These are phyloP conservation scores for Netelia virgata DNA, from an alignment of 2,888 invertebrate species.

Conservation along the genomic window DNA sequence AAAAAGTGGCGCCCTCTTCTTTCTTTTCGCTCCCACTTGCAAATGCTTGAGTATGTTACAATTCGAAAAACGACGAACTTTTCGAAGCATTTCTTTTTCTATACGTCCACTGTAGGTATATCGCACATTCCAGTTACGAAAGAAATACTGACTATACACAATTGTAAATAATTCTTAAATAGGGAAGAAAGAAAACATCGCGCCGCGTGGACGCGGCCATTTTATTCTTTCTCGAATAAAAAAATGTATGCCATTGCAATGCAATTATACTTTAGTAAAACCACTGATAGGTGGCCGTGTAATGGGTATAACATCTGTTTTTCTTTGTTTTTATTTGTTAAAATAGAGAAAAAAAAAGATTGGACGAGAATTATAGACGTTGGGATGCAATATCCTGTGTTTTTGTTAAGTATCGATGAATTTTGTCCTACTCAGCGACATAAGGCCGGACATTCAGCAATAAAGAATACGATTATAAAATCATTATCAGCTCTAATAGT, in stretches of 20 bases:
- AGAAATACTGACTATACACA: constrained; percentile 36
- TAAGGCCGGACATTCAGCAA: constrained; percentile 73
- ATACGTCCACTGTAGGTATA: constrained; percentile 39
- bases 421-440: constrained; percentile 41
- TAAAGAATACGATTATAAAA: constrained; percentile 59
- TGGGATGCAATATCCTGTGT: constrained; percentile 54
- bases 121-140: constrained; percentile 64
- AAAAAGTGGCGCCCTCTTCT: not conserved
- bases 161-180: constrained; percentile 64
- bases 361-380: constrained; percentile 35
- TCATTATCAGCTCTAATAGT: not conserved
- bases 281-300: constrained; percentile 60
- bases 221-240: constrained; percentile 59
- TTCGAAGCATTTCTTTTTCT: constrained; percentile 8
- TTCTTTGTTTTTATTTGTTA: constrained; percentile 10
- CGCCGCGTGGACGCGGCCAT: not conserved
- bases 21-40: not conserved
- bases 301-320: constrained; percentile 32
- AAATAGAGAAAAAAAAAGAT: constrained; percentile 13
- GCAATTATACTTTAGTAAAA: constrained; percentile 78
- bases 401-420: constrained; percentile 38
- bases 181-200: constrained; percentile 5
- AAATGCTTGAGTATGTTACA: not conserved
- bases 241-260: constrained; percentile 80
- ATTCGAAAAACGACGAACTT: not conserved